Percentiles rank a stretch among this genome's conserved stretches.
phyloP scores from a whole-genome alignment of 2,113 vertebrate genomes.

The Cichladusa arquata region DNA sequence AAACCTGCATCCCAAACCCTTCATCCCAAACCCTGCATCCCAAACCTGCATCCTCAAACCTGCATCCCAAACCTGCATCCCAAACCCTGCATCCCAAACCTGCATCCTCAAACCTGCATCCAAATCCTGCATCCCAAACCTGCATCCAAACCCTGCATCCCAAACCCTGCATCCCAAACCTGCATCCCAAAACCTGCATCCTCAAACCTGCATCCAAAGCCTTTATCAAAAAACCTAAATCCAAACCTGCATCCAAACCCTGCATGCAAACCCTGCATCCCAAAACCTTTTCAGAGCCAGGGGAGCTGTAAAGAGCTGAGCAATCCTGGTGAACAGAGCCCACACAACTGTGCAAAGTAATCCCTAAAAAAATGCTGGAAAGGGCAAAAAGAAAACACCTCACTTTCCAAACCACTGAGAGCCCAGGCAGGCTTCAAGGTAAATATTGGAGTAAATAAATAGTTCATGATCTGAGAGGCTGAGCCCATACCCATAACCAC shows the following conservation, averaged over 20 bases:
- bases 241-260: background rate
- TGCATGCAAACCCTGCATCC: no score
- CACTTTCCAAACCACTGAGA: background rate
- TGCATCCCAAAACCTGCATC: no score
- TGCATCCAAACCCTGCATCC: no score
- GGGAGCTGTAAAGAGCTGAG: background rate
- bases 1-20: background rate
- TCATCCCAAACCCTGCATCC: background rate
- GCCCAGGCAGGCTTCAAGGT: background rate
- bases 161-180: background rate
- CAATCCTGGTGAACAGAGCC: background rate
- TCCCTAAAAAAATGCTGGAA: background rate
- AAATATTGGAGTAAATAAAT: background rate
- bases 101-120: background rate
- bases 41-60: background rate
- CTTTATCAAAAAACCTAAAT: no score
- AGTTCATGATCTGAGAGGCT: background rate
- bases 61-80: background rate
- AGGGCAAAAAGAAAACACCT: background rate
- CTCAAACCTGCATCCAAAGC: background rate
- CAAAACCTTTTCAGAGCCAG: background rate
- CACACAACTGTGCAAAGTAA: background rate
- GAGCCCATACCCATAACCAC: fast-evolving
- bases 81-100: background rate
- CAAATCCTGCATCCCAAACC: no score